Percentiles rank a stretch among this genome's conserved stretches.
Evolutionary conservation across 2,113 vertebrate genomes (phyloP).

Genomic region (Callipepla squamata): DNA sequence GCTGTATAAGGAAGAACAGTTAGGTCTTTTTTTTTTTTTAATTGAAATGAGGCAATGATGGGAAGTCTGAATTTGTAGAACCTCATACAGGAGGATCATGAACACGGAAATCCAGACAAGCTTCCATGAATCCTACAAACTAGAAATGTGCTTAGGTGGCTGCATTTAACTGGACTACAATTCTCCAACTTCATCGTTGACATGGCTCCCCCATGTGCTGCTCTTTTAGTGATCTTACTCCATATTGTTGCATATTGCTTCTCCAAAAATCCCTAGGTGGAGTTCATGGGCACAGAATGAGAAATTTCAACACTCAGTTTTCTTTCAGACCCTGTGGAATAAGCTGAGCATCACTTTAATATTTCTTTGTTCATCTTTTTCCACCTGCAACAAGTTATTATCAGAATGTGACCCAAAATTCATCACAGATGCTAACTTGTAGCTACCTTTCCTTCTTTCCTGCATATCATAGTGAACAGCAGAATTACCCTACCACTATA

Average conservation of each 20-base stretch:
- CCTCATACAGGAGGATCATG: background rate
- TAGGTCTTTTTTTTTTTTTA: background rate
- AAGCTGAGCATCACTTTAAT: background rate
- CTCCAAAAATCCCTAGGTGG: background rate
- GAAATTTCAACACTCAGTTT: background rate
- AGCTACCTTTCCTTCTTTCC: background rate
- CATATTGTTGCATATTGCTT: background rate
- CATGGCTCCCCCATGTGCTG: background rate
- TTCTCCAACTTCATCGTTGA: accelerated
- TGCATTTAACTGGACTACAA: background rate
- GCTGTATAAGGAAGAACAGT: background rate
- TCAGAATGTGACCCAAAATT: background rate
- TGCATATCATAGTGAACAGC: background rate
- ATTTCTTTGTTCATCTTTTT: background rate
- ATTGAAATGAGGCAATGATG: background rate
- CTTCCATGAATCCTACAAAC: background rate
- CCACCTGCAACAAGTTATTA: background rate
- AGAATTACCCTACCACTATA: background rate
- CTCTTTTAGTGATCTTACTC: background rate
- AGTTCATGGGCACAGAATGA: background rate
- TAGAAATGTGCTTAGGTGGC: background rate
- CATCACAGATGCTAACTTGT: background rate
- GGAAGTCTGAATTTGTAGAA: background rate
- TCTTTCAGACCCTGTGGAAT: background rate
- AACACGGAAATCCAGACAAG: background rate